Conservation (phyloP, 2,797 vertebrate species). For the Spea hammondii region DNA sequence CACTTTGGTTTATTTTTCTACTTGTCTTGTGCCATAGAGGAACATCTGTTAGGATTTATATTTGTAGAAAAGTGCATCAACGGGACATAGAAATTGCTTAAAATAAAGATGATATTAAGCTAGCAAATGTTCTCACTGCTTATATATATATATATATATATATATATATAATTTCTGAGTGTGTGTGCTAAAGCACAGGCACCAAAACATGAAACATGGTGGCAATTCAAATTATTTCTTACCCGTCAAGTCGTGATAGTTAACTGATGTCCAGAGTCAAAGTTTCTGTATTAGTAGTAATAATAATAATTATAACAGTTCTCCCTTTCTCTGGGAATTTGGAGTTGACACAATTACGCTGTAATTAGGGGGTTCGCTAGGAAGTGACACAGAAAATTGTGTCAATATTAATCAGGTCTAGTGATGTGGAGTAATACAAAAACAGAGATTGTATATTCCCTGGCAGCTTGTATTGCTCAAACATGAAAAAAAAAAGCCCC, state of each 20-base stretch:
- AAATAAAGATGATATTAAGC: slow-evolving; percentile 70
- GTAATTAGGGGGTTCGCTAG: slow-evolving; percentile 13
- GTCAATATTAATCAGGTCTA: slow-evolving; percentile 10
- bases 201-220: background rate
- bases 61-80: slow-evolving; percentile 72
- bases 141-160: slow-evolving; percentile 48
- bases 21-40: slow-evolving; percentile 56
- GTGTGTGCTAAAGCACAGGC: background rate
- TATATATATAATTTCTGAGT: background rate
- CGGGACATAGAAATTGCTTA: slow-evolving; percentile 66
- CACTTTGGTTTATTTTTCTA: slow-evolving; percentile 56
- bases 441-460: slow-evolving; percentile 4
- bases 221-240: background rate
- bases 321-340: background rate
- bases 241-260: background rate
- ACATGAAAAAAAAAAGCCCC: background rate
- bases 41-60: slow-evolving; percentile 74
- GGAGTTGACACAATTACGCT: background rate
- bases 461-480: background rate
- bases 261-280: background rate
- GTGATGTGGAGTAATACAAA: background rate
- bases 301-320: slow-evolving; percentile 9
- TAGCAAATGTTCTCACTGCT: slow-evolving; percentile 58
- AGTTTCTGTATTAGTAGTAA: background rate
- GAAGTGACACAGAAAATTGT: slow-evolving; percentile 22